These are phyloP conservation scores for Rafetus swinhoei DNA, from an alignment of 2,113 vertebrate genomes.

Conservation along the genomic window DNA sequence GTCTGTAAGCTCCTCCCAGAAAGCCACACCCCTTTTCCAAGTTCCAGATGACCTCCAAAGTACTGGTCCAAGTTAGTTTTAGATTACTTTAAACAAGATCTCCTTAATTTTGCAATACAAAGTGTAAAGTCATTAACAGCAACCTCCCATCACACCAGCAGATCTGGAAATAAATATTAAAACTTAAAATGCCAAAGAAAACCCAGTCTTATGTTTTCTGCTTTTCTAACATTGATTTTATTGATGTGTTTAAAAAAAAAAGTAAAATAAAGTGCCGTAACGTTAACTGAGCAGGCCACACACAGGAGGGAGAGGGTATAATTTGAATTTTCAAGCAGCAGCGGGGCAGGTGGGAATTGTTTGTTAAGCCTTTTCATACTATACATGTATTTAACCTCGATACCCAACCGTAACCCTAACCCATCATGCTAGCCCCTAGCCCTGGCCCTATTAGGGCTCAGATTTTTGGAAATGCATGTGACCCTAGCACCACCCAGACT, in stretches of 20 bases:
- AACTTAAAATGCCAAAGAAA: neutral
- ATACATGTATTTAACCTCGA: neutral
- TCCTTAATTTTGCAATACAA: neutral
- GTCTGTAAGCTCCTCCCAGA: neutral
- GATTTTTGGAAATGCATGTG: neutral
- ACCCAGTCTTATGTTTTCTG: neutral
- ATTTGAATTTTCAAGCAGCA: neutral
- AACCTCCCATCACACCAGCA: neutral
- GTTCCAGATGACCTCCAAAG: neutral
- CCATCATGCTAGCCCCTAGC: neutral
- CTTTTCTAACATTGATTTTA: neutral
- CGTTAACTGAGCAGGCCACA: neutral
- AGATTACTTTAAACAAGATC: neutral
- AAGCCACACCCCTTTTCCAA: neutral
- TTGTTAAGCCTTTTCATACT: neutral
- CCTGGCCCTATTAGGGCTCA: neutral
- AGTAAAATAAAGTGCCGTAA: neutral
- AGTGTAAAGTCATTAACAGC: neutral
- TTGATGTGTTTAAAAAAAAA: neutral
- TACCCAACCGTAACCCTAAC: neutral
- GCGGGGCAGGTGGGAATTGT: neutral
- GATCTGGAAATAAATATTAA: no score
- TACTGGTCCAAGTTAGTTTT: neutral
- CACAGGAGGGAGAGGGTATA: neutral
- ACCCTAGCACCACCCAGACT: no score